Evolutionary conservation across 2,113 vertebrate species (phyloP).

Genomic region (Crotophaga sulcirostris): DNA sequence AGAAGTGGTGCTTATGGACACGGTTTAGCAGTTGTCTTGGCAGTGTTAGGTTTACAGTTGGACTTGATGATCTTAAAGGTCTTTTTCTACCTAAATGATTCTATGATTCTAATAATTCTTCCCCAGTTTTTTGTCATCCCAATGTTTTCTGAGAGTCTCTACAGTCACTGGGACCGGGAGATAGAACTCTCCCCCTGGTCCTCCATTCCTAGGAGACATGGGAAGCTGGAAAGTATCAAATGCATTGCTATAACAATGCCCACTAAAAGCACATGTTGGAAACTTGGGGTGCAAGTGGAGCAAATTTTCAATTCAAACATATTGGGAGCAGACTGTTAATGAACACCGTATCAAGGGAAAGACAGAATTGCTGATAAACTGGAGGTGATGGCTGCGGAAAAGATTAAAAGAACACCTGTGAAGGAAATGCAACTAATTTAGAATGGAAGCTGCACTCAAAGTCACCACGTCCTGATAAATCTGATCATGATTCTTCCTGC

Average conservation of each 20-base stretch:
- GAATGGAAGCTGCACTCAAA: not conserved
- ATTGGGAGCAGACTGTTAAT: not conserved
- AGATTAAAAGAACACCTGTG: not conserved
- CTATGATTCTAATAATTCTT: not conserved
- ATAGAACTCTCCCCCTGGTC: not conserved
- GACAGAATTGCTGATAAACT: not conserved
- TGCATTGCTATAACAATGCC: not conserved
- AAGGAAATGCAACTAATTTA: not conserved
- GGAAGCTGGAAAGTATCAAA: not conserved
- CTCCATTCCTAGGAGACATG: not conserved
- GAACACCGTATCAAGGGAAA: not conserved
- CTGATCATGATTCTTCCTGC: not conserved
- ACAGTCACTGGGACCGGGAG: not conserved
- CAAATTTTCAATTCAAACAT: not conserved
- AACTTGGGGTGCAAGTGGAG: not conserved
- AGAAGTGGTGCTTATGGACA: not conserved
- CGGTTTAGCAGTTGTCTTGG: not conserved
- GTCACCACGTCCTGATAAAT: not conserved
- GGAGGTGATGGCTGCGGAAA: not conserved
- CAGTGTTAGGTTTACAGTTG: rapidly evolving
- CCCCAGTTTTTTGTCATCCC: not conserved
- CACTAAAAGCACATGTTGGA: not conserved
- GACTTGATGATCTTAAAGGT: not conserved
- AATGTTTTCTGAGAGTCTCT: not conserved
- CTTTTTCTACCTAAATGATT: not conserved